These are phyloP conservation scores for Petaurus breviceps DNA, from an alignment of 2,113 vertebrate species.

Conservation along the genomic window DNA sequence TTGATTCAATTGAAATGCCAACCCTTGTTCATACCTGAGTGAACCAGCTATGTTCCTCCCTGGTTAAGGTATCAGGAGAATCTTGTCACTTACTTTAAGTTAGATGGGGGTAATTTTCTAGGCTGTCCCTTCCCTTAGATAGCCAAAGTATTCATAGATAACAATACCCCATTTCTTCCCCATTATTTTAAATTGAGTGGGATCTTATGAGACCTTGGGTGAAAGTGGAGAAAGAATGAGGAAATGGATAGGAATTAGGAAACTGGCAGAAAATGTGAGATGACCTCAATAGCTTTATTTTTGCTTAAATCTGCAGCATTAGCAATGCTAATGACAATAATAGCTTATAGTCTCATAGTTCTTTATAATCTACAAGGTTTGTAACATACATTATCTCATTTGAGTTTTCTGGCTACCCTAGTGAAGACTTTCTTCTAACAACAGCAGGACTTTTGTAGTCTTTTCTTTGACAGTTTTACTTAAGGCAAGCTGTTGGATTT, in stretches of 20 bases:
- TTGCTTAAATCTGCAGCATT: not conserved
- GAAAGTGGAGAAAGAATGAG: slow-evolving; percentile 23
- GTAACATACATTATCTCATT: not conserved
- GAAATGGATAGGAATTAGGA: not conserved
- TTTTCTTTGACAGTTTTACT: not conserved
- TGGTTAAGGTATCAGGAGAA: not conserved
- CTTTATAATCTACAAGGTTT: not conserved
- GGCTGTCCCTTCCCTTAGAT: not conserved
- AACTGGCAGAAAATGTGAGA: slow-evolving; percentile 27
- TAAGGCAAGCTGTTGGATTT: not conserved
- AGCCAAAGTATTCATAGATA: not conserved
- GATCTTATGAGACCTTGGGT: slow-evolving; percentile 1
- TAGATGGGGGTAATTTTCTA: not conserved
- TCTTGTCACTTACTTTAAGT: not conserved
- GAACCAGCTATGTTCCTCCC: not conserved
- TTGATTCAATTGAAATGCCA: not conserved
- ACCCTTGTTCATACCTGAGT: not conserved
- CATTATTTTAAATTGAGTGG: not conserved
- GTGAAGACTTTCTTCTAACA: slow-evolving; percentile 33
- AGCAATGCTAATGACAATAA: not conserved
- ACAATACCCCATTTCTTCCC: not conserved
- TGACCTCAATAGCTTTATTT: not conserved
- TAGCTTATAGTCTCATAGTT: not conserved
- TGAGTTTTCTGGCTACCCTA: not conserved
- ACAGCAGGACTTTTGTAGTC: not conserved